Percentiles rank a stretch among this genome's conserved stretches.
Evolutionary conservation across 2,888 invertebrate species (phyloP).

Genomic region (Lottia gigantea): DNA sequence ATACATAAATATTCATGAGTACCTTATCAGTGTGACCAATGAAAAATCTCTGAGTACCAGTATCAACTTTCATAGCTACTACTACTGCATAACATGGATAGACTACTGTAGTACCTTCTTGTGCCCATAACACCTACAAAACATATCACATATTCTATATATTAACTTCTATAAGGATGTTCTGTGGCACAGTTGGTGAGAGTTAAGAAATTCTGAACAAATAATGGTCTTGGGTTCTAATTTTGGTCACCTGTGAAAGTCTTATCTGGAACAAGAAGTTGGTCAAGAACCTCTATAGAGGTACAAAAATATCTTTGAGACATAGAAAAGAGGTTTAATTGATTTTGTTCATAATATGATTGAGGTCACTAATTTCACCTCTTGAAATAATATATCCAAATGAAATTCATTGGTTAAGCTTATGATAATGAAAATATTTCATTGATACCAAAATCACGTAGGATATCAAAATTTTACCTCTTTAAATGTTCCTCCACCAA

Average conservation of each 20-base stretch:
- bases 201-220: no score
- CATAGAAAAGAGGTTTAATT: no score
- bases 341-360: no score
- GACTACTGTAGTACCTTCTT: constrained; percentile 57
- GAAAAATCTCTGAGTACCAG: constrained; percentile 66
- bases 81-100: constrained; percentile 67
- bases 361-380: no score
- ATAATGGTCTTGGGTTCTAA: no score
- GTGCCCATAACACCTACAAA: constrained; percentile 62
- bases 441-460: background rate
- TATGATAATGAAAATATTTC: background rate
- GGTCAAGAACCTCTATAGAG: no score
- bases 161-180: no score
- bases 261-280: no score
- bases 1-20: background rate
- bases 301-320: no score
- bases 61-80: constrained; percentile 62
- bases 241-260: no score
- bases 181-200: no score
- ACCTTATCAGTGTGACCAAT: constrained; percentile 68
- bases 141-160: background rate
- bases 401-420: background rate
- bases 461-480: constrained; percentile 52
- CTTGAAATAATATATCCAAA: no score
- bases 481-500: constrained; percentile 60